Conservation (phyloP, 2,113 vertebrate genomes). For the Notechis scutatus region DNA sequence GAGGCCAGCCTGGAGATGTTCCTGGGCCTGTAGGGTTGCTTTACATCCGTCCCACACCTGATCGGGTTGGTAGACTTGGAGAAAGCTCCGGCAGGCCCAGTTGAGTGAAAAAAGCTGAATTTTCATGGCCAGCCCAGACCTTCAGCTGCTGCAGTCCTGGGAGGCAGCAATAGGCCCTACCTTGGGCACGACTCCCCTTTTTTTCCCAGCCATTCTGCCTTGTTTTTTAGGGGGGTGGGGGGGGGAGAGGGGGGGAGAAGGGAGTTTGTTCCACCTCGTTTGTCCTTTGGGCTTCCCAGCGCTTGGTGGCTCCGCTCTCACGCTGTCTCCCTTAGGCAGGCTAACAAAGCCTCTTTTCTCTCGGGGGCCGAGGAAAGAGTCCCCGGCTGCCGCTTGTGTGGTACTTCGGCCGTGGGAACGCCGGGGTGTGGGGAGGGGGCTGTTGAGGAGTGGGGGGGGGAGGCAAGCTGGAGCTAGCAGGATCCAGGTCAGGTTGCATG, state of each 20-base stretch:
- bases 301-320: conserved; percentile 76
- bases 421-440: neutral
- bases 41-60: neutral
- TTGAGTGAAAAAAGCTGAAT: conserved; percentile 13
- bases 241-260: neutral
- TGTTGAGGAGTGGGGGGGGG: neutral
- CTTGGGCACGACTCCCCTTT: conserved; percentile 64
- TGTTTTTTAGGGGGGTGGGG: conserved; percentile 6
- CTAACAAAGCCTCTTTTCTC: conserved; percentile 98
- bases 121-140: conserved; percentile 22
- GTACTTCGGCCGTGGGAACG: conserved; percentile 89
- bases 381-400: conserved; percentile 77
- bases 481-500: conserved; percentile 83
- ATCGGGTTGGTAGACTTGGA: too few species aligned
- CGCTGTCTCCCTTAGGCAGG: conserved; percentile 85
- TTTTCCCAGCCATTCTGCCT: conserved; percentile 56
- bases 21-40: rapidly evolving
- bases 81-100: rapidly evolving
- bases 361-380: conserved; percentile 80
- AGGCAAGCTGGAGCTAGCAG: conserved; percentile 57
- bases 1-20: neutral
- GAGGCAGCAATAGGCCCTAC: conserved; percentile 1
- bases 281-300: conserved; percentile 84
- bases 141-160: conserved; percentile 10
- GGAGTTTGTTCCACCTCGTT: conserved; percentile 62